Evolutionary conservation across 2,888 invertebrate genomes (phyloP), one percentile per base, ranked within the genome.

Genomic region (Idaea dimidiata): DNA sequence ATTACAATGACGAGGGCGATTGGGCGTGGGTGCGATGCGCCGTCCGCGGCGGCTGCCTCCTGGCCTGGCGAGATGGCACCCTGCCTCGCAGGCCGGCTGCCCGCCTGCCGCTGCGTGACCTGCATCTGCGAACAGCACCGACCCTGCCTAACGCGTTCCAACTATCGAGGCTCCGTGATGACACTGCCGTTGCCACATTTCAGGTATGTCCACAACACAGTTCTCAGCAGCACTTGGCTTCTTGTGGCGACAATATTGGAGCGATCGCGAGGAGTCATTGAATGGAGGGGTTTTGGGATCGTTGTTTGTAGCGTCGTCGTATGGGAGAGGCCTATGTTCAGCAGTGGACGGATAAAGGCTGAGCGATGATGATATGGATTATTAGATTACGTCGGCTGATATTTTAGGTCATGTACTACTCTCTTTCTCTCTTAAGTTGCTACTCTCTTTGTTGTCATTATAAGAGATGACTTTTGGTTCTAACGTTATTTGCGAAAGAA

Each of bases 1-100:
- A 88, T 80, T 90, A 89, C 80, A 88, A 88, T 77, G 86, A 88
- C 58, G 89, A 88, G 69, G 74, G 66, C 33, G 82, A 83, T 58
- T 91, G 87, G 86, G 84, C 88, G 61, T 90, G 91, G 91, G 91
- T 91, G 70, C 89, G 89, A n/a, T 90, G 85, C 54, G 91, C 89
- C 0, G 88, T 91, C 61, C 84, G 86, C 16, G 76, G 84, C 62
- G 91, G 90, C 16, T 88, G 91, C 72, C 79, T 93, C 69, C 85
- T 88, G 62, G 92, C 87, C 53, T 91, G 92, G 88, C 84, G 91
- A n/a, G 91, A 92, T 61, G 92, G 91, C 62, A 91, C 93, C 58
- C 78, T 92, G 74, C 93, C 93, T 17, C 79, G 92, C 16, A 74
- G 91, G 43, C 83, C 88, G 6, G 87, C 90, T 17, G 89, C 91